Percentiles rank a stretch among this genome's conserved stretches.
phyloP scores from a whole-genome alignment of 2,113 vertebrate species.

The Rhinoderma darwinii region DNA sequence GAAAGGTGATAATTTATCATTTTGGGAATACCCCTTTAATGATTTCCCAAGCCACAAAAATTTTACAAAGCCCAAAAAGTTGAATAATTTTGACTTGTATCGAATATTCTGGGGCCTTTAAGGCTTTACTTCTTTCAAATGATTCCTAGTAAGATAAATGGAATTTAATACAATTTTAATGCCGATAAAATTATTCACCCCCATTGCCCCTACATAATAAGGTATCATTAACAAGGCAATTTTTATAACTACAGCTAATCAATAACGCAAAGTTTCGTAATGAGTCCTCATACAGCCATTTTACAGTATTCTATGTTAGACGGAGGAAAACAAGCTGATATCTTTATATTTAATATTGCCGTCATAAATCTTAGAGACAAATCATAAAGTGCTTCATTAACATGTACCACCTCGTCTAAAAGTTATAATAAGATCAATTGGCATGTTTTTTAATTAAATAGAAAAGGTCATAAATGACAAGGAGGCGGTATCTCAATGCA shows the following conservation, averaged over 20 bases:
- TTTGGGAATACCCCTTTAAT: too few species aligned
- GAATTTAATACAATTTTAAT: neutral
- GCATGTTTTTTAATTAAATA: constrained; percentile 50
- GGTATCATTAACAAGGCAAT: neutral
- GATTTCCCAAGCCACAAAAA: too few species aligned
- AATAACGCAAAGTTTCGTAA: neutral
- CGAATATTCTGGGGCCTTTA: neutral
- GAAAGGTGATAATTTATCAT: too few species aligned
- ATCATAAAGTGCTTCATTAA: constrained; percentile 16
- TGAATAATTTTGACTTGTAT: too few species aligned
- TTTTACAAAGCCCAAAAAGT: neutral
- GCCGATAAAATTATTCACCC: neutral
- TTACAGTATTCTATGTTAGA: neutral
- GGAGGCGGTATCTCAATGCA: constrained; percentile 24
- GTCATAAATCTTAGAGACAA: constrained; percentile 9
- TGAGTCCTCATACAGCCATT: neutral
- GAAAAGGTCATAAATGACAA: constrained; percentile 55
- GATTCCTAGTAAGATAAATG: neutral
- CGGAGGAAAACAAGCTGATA: neutral
- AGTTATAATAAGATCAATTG: constrained; percentile 47
- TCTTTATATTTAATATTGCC: neutral
- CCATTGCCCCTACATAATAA: neutral
- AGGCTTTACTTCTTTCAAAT: neutral
- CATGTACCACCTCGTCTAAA: constrained; percentile 20
- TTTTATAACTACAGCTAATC: constrained; percentile 2